A percentile compares a stretch with the other conserved stretches of the same genome.
These are phyloP conservation scores for Dioctria rufipes DNA, from an alignment of 2,888 invertebrate species.

Conservation along the genomic window DNA sequence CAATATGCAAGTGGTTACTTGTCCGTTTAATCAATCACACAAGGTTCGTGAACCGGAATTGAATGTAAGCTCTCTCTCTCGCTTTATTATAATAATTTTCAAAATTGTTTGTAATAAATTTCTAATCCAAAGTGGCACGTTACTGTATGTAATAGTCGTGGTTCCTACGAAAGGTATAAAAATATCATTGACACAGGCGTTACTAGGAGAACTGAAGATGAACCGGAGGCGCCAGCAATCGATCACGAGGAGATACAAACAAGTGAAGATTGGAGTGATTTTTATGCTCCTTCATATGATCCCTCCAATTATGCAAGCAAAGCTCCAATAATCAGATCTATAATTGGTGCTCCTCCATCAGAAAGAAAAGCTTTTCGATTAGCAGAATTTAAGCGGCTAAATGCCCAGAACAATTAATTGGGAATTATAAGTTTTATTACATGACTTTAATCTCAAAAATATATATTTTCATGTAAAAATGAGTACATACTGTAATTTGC, in stretches of 20 bases:
- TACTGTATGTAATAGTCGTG: slow-evolving; percentile 46
- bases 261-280: slow-evolving; percentile 54
- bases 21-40: slow-evolving; percentile 74
- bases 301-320: slow-evolving; percentile 31
- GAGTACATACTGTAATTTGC: no score
- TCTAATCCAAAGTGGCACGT: slow-evolving; percentile 47
- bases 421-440: no score
- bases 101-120: no score
- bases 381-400: slow-evolving; percentile 16
- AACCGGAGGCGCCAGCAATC: background rate
- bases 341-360: slow-evolving; percentile 38
- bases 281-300: slow-evolving; percentile 43
- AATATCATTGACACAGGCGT: slow-evolving; percentile 10
- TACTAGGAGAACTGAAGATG: background rate
- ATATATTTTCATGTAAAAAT: no score
- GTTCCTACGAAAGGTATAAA: slow-evolving; percentile 45
- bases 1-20: slow-evolving; percentile 66
- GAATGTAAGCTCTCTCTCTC: background rate
- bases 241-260: background rate
- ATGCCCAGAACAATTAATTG: background rate
- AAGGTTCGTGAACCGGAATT: slow-evolving; percentile 71
- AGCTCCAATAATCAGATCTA: slow-evolving; percentile 16
- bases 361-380: slow-evolving; percentile 36
- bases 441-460: no score
- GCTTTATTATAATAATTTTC: no score